These are phyloP conservation scores for Epinephelus malabaricus DNA, from an alignment of 2,797 vertebrate species.

Conservation along the genomic window DNA sequence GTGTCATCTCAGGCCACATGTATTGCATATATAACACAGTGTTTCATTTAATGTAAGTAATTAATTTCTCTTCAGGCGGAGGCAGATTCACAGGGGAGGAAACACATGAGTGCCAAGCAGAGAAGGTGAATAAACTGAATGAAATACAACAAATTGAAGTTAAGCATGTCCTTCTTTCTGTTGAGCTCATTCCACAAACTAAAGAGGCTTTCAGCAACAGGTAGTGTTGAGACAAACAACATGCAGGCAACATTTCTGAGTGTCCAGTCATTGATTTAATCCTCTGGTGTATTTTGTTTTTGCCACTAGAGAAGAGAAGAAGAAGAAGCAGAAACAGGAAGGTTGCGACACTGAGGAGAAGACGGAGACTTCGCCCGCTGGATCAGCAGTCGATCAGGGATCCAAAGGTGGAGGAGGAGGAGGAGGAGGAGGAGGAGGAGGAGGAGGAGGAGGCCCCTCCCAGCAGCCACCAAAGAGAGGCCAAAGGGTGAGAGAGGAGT, in stretches of 20 bases:
- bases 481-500: constrained; percentile 88
- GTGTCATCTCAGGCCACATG: background rate
- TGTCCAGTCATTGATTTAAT: background rate
- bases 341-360: constrained; percentile 79
- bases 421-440: constrained; percentile 71
- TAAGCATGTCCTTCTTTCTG: background rate
- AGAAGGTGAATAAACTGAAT: constrained; percentile 87
- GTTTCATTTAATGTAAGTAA: too few species aligned
- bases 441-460: constrained; percentile 71
- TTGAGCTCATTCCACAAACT: background rate
- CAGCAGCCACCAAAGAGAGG: constrained; percentile 91
- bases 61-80: constrained; percentile 80
- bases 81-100: constrained; percentile 85
- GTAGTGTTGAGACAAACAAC: background rate
- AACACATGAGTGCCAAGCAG: constrained; percentile 95
- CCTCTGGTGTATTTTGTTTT: background rate
- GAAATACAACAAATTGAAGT: background rate
- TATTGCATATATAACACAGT: background rate
- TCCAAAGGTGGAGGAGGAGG: constrained; percentile 76
- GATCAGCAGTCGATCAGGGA: constrained; percentile 56
- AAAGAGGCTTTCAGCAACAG: background rate
- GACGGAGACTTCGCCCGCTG: constrained; percentile 63
- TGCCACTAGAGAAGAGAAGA: constrained; percentile 92
- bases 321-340: constrained; percentile 90
- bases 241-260: background rate